Evolutionary conservation across 2,113 vertebrate genomes (phyloP), one percentile per base, ranked within the genome.

Genomic region (Cinclus cinclus): DNA sequence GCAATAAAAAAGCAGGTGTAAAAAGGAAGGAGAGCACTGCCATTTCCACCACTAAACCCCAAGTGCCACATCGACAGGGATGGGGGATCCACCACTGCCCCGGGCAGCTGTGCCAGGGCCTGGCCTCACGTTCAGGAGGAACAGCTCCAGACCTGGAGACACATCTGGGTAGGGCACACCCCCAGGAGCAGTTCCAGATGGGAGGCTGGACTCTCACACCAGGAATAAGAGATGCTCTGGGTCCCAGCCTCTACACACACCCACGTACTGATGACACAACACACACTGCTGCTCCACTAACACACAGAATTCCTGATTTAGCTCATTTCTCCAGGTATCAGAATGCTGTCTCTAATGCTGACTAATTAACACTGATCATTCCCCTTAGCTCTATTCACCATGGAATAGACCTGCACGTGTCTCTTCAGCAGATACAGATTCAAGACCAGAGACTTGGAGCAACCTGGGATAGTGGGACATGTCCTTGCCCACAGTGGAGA

Each of bases 361-460:
- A 65, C 20, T 69, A 53, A 89, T 37, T 49, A 62, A 17, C 27
- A 52, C 6, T 35, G 39, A 67, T 79, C 80, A 42, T 46, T 76
- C 4, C 18, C 64, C 59, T 30, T 21, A 20, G 41, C 31, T 69
- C 37, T 35, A 1, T 35, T 65, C 53, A n/a, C 39, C 42, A 7
- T 18, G 5, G 39, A 82, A 67, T 1, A 62, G 20, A 64, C 19
- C 31, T 20, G n/a, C 7, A 52, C 1, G 1, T 1, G 0, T 7
- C 21, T 30, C 62, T 68, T 18, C 27, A 56, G 37, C 31, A 86
- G 10, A 19, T 1, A 33, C 13, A 17, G 53, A 64, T 44, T 22
- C 25, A 62, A 63, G 28, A 58, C 31, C 25, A 59, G 20, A 20
- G 18, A 12, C 31, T 37, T 49, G 41, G 10, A 83, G 25, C 10